Percentiles rank a stretch among this genome's conserved stretches.
These are phyloP conservation scores for Holothuria glaberrima DNA, from an alignment of 35 echinoderm and acorn worm species.

Conservation along the genomic window DNA sequence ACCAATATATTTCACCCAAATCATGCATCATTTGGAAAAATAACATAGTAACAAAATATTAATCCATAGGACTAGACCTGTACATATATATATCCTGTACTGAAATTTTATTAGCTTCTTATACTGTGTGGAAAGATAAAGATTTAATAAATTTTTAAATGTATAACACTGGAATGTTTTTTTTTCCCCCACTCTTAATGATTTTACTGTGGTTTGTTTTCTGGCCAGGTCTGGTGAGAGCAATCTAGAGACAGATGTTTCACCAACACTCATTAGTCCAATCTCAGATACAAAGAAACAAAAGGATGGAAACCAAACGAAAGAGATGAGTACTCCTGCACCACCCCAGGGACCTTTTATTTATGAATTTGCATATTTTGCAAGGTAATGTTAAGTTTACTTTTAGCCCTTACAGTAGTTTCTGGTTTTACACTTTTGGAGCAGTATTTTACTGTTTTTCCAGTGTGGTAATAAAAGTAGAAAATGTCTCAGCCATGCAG, in stretches of 20 bases:
- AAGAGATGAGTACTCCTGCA: background rate
- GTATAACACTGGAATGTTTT: too few relatives aligned
- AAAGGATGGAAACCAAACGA: slow-evolving; percentile 50
- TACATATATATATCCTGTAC: too few relatives aligned
- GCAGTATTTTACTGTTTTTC: too few relatives aligned
- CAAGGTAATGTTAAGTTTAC: background rate
- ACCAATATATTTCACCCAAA: too few relatives aligned
- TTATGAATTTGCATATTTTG: slow-evolving; percentile 46
- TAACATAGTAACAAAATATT: too few relatives aligned
- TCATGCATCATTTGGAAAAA: too few relatives aligned
- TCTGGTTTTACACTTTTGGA: background rate
- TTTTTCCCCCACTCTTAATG: background rate
- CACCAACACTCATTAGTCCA: slow-evolving; percentile 68
- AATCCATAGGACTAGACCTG: too few relatives aligned
- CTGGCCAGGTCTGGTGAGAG: slow-evolving; percentile 7
- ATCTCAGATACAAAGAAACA: slow-evolving; percentile 48
- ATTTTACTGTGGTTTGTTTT: background rate
- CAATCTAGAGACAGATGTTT: slow-evolving; percentile 48
- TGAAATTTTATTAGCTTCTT: too few relatives aligned
- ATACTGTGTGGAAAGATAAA: too few relatives aligned
- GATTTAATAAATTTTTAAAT: too few relatives aligned
- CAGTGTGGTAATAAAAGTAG: too few relatives aligned
- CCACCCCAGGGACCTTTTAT: slow-evolving; percentile 34
- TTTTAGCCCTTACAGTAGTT: background rate
- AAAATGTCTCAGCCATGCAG: background rate